These are phyloP conservation scores for Ivindomyrus marchei DNA, from an alignment of 2,113 vertebrate species.

Conservation along the genomic window DNA sequence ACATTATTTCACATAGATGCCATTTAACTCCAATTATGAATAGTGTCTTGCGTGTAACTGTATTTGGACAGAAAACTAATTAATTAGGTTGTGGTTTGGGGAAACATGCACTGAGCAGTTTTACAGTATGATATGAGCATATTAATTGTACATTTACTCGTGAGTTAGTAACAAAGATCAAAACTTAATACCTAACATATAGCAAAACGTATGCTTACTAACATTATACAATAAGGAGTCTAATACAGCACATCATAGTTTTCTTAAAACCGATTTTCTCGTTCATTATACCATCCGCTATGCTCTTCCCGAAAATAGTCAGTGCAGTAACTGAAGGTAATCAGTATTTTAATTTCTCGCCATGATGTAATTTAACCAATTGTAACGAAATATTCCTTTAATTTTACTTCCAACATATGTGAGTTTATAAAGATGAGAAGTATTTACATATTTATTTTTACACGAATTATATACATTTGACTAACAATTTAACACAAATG, in stretches of 20 bases:
- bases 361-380: not conserved
- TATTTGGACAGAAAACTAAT: slow-evolving; percentile 28
- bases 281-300: not conserved
- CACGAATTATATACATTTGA: not conserved
- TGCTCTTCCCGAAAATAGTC: not conserved
- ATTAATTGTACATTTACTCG: not conserved
- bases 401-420: not conserved
- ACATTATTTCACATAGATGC: slow-evolving; percentile 41
- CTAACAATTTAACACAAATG: not conserved
- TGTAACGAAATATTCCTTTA: not conserved
- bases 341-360: not conserved
- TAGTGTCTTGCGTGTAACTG: slow-evolving; percentile 34
- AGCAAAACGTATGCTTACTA: not conserved
- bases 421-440: not conserved
- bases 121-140: not conserved
- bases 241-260: not conserved
- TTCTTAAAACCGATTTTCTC: not conserved
- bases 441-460: not conserved
- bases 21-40: slow-evolving; percentile 35
- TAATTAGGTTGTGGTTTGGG: not conserved
- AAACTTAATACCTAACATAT: not conserved
- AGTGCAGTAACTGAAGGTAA: not conserved
- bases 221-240: not conserved
- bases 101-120: not conserved
- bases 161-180: not conserved